phyloP scores from a whole-genome alignment of 1,140 invertebrate species.

The Drosophila guanche region DNA sequence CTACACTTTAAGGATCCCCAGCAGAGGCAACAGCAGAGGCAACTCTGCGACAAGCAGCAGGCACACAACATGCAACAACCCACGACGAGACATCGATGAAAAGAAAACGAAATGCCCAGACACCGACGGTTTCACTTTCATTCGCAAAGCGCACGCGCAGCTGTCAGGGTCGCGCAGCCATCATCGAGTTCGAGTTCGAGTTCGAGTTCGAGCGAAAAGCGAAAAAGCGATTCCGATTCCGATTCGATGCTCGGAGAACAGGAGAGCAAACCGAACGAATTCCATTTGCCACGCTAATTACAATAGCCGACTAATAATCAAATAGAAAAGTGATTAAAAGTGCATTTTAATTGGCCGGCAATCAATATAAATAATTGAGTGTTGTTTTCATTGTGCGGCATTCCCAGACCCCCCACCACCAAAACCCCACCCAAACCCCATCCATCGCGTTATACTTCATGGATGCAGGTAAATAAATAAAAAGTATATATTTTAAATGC shows the following conservation, averaged over 20 bases:
- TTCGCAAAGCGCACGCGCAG: conserved; percentile 76
- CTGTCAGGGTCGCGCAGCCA: conserved; percentile 64
- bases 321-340: conserved; percentile 58
- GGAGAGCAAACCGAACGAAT: not conserved
- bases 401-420: not conserved
- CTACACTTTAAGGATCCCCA: conserved; percentile 75
- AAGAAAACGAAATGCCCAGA: conserved; percentile 78
- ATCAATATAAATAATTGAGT: conserved; percentile 65
- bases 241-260: conserved; percentile 14
- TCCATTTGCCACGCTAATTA: conserved; percentile 7
- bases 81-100: conserved; percentile 45
- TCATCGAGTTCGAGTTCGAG: not conserved
- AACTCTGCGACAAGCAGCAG: not conserved
- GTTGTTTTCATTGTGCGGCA: conserved; percentile 30
- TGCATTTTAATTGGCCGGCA: conserved; percentile 54
- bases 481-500: conserved; percentile 33
- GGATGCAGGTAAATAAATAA: conserved; percentile 71
- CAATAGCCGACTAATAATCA: conserved; percentile 37
- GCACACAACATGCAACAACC: conserved; percentile 8
- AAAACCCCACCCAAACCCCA: not conserved
- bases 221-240: not conserved
- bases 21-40: conserved; percentile 19
- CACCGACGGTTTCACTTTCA: conserved; percentile 81
- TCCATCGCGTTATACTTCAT: conserved; percentile 54
- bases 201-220: not conserved